Base-by-base conservation (phyloP, 2,888 invertebrate genomes). In the Rapana venosa region DNA sequence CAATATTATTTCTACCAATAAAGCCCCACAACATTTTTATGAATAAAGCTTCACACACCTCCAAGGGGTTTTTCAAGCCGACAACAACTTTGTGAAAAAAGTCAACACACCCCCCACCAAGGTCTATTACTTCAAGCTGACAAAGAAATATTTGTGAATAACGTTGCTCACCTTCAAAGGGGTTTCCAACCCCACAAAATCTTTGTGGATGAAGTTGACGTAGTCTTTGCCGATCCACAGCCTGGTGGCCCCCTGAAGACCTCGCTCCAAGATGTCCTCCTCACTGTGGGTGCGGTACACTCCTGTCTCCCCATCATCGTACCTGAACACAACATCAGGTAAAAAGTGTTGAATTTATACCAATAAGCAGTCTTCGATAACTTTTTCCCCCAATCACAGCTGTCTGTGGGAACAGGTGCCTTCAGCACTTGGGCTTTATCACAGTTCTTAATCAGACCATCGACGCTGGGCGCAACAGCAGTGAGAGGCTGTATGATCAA, bases 201-300 rank as follows among this genome's bases (percentile, higher is more conserved):
- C 99, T 96, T 99, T 98, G 91, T 98, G 98, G 92, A 99, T 99
- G 96, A 99, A 99, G 96, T 99, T 99, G 0, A 98, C 98, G 95
- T 99, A 99, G 96, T 99, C 99, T 96, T 99, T 99, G 90, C 99
- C 99, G 87, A 98, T 97, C 99, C 99, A 99, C 88, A 98, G 96
- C 95, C 98, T 98, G 0, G 98, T 97, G 88, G 97, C 97, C 0
- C 98, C 98, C 93, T 97, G 91, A 15, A 95, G 97, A 13, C 95
- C 96, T 91, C 91, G 90, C 79, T 93, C 92, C 83, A 93, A 91
- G 61, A 94, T 93, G 84, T 92, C 90, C 87, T 91, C 90, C 87
- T 93, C 92, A 81, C 92, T 92, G 83, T 90, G 83, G 13, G 92
- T 92, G 61, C 90, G 89, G 61, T 92, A 88, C 70, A 93, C 84